These are phyloP conservation scores for Trichomycterus rosablanca DNA, from an alignment of 2,113 vertebrate genomes.

Conservation along the genomic window DNA sequence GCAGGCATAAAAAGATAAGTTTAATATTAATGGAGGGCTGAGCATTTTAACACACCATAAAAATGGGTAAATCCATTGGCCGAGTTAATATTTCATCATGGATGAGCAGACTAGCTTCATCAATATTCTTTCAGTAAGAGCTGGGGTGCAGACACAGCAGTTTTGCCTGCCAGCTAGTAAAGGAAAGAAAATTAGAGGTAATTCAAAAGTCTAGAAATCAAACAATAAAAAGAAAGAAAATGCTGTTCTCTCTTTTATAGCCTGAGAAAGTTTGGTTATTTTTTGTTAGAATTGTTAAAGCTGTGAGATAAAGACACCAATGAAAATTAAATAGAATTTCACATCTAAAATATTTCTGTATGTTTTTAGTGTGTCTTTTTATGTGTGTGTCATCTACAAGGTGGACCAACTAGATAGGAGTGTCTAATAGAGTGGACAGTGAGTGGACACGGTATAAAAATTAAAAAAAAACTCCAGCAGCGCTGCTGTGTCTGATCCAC, in stretches of 20 bases:
- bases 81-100: constrained; percentile 22
- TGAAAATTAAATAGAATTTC: constrained; percentile 18
- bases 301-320: constrained; percentile 37
- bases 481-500: too few species aligned
- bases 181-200: constrained; percentile 35
- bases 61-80: constrained; percentile 19
- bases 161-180: background rate
- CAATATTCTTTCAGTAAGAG: constrained; percentile 26
- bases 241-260: constrained; percentile 43
- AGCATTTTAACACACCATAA: too few species aligned
- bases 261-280: constrained; percentile 6
- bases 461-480: too few species aligned
- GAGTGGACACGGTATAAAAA: too few species aligned
- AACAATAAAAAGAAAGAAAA: constrained; percentile 46
- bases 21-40: background rate
- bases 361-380: too few species aligned
- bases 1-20: constrained; percentile 33
- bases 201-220: constrained; percentile 37
- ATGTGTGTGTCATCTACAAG: too few species aligned
- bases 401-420: too few species aligned
- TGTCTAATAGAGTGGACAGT: too few species aligned
- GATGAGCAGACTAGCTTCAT: constrained; percentile 2
- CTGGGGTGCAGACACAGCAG: background rate
- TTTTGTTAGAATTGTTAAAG: too few species aligned
- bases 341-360: too few species aligned